Evolutionary conservation across 2,113 vertebrate genomes (phyloP).

Genomic region (Probosciger aterrimus): DNA sequence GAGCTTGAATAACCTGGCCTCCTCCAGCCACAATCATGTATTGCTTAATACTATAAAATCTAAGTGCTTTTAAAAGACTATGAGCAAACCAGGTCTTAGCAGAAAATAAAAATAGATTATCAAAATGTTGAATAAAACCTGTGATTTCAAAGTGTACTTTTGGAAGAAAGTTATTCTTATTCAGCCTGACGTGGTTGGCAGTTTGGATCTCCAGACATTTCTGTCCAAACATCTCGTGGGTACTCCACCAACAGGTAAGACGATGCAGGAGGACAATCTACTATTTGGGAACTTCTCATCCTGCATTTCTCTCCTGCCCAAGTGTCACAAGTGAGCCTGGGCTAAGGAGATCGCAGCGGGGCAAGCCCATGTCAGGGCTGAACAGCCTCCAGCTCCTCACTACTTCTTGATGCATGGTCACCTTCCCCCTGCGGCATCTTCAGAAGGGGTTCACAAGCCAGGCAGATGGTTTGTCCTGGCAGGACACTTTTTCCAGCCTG

Average conservation of each 20-base stretch:
- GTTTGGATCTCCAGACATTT: not conserved
- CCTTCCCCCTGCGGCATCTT: not conserved
- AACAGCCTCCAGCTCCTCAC: not conserved
- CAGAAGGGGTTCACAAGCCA: not conserved
- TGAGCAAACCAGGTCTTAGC: not conserved
- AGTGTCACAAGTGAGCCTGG: accelerated
- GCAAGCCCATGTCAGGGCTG: not conserved
- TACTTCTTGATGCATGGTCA: not conserved
- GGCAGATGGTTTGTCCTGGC: not conserved
- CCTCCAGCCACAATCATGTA: not conserved
- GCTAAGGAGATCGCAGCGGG: not conserved
- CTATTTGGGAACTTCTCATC: not conserved
- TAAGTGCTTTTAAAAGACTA: not conserved
- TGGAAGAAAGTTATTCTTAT: not conserved
- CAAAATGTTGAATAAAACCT: not conserved
- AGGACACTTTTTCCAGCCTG: not conserved
- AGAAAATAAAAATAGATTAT: not conserved
- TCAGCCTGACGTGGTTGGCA: not conserved
- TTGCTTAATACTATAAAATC: not conserved
- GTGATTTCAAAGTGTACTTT: not conserved
- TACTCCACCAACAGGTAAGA: not conserved
- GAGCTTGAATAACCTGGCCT: not conserved
- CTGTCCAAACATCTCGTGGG: not conserved
- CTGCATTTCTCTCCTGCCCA: not conserved
- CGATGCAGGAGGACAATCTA: not conserved